These are phyloP conservation scores for Euglossa dilemma DNA, from an alignment of 1,140 invertebrate genomes.

Conservation along the genomic window DNA sequence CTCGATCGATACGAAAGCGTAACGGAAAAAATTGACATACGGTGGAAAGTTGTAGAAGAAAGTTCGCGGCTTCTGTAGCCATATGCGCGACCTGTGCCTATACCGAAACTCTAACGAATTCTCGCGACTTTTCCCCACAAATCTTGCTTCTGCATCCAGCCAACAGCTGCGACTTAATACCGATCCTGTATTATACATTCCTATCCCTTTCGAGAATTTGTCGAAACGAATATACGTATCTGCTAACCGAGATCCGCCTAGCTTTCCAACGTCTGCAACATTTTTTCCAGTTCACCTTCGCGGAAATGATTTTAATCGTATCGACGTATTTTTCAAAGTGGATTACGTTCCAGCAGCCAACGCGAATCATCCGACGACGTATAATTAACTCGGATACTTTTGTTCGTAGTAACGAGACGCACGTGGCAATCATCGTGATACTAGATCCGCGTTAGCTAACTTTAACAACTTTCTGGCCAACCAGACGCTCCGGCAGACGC, in stretches of 20 bases:
- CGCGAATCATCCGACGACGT: no score
- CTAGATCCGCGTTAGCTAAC: neutral
- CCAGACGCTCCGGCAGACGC: no score
- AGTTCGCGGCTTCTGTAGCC: slow-evolving; percentile 44
- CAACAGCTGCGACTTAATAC: slow-evolving; percentile 54
- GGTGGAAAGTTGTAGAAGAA: slow-evolving; percentile 43
- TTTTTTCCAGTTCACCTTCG: neutral
- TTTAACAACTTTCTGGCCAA: neutral
- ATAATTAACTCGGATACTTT: no score
- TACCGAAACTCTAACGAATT: slow-evolving; percentile 45
- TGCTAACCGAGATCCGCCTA: neutral
- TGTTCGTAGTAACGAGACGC: no score
- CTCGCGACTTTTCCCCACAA: slow-evolving; percentile 33
- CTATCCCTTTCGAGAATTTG: neutral
- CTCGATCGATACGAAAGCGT: neutral
- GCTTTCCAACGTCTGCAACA: neutral
- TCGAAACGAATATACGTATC: neutral
- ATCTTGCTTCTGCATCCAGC: neutral
- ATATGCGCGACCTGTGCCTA: slow-evolving; percentile 25
- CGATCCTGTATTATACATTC: slow-evolving; percentile 47
- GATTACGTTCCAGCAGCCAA: neutral
- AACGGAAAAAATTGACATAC: slow-evolving; percentile 22
- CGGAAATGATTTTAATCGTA: no score
- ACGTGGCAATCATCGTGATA: no score
- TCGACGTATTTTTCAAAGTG: neutral